Base-by-base conservation (phyloP, 2,888 invertebrate genomes). In the Omphaloscelis lunosa region DNA sequence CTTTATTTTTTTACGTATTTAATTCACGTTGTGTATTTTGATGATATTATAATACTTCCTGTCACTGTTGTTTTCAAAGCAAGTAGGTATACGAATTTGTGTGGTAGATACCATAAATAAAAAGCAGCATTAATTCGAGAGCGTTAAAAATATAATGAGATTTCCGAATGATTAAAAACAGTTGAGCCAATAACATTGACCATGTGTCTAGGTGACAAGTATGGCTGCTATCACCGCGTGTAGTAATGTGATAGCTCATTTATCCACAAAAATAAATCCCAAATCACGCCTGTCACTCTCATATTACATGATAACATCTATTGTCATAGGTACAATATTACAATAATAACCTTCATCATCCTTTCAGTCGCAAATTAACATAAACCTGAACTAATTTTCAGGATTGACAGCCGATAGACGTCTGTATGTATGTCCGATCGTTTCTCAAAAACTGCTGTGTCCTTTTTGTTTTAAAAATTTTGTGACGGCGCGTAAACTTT, bases 391-490 rank as follows among this genome's bases (percentile, higher is more conserved):
- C 83, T 0, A 78, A 75, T 83, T 75, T 53, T 61, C n/a, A 56
- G n/a, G 39, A 75, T 79, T 86, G 86, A 78, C 73, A 72, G 73
- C 41, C 12, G 77, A 77, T 53, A 58, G 77, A 77, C 71, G 48
- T 74, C 15, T 66, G 34, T 73, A 59, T 29, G 48, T 65, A 71
- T 53, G 71, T 72, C 59, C 9, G 45, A 63, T 29, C 23, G 56
- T 69, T 62, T 61, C 59, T 77, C 73, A 74, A 61, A 84, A 77
- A 66, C n/a, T 20, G 62, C 53, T 62, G 58, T 45, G 39, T 69
- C 34, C 23, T 78, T 65, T 62, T 71, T 71, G 72, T 80, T 59
- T 48, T 45, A n/a, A 23, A 15, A 34, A 56, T 34, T 66, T 56
- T 56, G 71, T 75, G 45, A 53, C 34, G 48, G 20, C 23, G 5